A percentile compares a stretch with the other conserved stretches of the same genome.
Conservation (phyloP, 1,140 invertebrate genomes). For the Cotesia glomerata region DNA sequence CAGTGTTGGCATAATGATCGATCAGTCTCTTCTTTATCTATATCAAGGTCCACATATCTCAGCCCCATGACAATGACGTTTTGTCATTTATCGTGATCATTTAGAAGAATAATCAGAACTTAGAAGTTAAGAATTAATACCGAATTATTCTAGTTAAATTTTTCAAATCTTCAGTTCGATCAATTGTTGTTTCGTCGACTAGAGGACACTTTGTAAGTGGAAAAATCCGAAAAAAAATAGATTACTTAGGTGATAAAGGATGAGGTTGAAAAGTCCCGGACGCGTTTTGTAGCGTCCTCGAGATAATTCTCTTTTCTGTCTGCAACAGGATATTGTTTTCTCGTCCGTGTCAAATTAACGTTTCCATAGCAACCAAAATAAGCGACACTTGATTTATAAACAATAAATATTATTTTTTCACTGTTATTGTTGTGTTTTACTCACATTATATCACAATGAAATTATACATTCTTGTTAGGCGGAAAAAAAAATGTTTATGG, state of each 20-base stretch:
- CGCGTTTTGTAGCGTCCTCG: background rate
- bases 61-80: no score
- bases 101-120: no score
- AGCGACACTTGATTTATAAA: background rate
- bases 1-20: no score
- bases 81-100: no score
- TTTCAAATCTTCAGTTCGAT: no score
- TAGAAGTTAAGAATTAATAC: no score
- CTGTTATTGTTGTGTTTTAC: no score
- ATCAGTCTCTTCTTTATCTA: no score
- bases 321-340: background rate
- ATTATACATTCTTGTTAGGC: no score
- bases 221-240: background rate
- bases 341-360: background rate
- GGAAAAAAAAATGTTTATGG: background rate
- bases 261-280: background rate
- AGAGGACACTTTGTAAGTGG: background rate
- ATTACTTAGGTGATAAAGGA: background rate
- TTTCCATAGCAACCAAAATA: conserved; percentile 1
- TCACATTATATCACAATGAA: no score
- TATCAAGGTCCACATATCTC: no score
- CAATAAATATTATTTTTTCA: background rate
- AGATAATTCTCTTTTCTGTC: background rate
- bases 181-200: background rate
- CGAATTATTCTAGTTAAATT: no score